phyloP scores from a whole-genome alignment of 2,888 invertebrate species.

The Amiota mariae region DNA sequence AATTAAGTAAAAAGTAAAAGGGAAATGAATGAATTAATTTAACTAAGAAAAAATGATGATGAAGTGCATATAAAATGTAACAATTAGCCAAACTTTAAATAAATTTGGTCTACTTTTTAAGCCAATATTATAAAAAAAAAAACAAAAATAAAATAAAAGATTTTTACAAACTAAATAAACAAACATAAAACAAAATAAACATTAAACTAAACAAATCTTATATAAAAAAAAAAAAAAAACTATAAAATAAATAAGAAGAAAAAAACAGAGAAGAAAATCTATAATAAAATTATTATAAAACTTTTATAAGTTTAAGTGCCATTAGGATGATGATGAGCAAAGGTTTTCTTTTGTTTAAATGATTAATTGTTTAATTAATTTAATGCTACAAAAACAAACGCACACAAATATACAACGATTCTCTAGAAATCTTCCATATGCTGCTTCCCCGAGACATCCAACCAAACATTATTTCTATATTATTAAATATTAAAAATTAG shows the following conservation, averaged over 20 bases:
- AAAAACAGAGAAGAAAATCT: background rate
- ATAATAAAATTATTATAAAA: background rate
- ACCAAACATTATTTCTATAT: no score
- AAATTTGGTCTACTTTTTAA: slow-evolving; percentile 8
- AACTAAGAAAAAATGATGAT: background rate
- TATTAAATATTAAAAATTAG: slow-evolving; percentile 30
- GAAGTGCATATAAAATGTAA: background rate
- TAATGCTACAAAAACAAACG: background rate
- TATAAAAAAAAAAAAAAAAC: background rate
- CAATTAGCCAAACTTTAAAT: slow-evolving; percentile 2
- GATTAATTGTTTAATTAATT: background rate
- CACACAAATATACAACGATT: slow-evolving; percentile 6
- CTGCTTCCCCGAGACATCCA: background rate
- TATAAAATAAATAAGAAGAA: slow-evolving; percentile 9
- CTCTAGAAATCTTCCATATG: background rate
- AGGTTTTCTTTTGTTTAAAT: slow-evolving; percentile 1
- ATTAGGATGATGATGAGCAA: slow-evolving; percentile 52
- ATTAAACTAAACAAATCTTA: no score
- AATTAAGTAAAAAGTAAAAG: slow-evolving; percentile 7
- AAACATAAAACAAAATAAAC: no score
- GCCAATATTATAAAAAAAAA: background rate
- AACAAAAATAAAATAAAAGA: no score
- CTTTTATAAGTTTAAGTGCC: slow-evolving; percentile 56
- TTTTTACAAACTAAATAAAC: background rate
- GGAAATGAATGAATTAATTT: background rate